Evolutionary conservation across 2,797 vertebrate genomes (phyloP), one percentile per base, ranked within the genome.

Genomic region (Poecilia picta): DNA sequence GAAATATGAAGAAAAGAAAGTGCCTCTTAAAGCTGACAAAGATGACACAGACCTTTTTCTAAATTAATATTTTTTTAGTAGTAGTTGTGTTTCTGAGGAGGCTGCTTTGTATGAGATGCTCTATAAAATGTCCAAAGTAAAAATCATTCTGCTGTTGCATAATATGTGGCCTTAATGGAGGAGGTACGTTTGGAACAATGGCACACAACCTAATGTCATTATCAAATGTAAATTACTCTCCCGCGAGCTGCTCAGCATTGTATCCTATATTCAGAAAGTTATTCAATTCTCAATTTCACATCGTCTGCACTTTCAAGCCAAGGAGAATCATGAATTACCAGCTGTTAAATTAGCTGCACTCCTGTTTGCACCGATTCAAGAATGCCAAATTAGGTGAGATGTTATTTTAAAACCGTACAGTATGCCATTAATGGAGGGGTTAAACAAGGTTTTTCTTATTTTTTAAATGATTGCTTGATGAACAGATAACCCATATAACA

Each of bases 181-280:
- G 84, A 89, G 84, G 83, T 62, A 45, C 78, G 77, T 39, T 41
- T 75, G 59, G 68, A 41, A 83, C 85, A 88, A 78, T 78, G 76
- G 72, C 78, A 83, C 83, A 80, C 78, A 83, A 77, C 78, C 74
- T 83, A 75, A 92, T 85, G 89, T 85, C 76, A 87, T 90, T 89
- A 90, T 86, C 76, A 79, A 84, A 93, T 90, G 88, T 90, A 91
- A 93, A 94, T 92, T 83, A 84, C 74, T 78, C 78, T 86, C 81
- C 87, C 71, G 86, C 81, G 81, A 88, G 86, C 76, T 53, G 36
- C 87, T 89, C 86, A 89, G 91, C 90, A 86, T 81, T 85, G 87
- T 86, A 84, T 71, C 74, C 79, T 79, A 76, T 76, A 83, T 85
- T 83, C 77, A 81, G 83, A 57, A 71, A 82, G 53, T 85, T 88